Evolutionary conservation across 2,797 vertebrate species (phyloP).

Genomic region (Gymnodraco acuticeps): DNA sequence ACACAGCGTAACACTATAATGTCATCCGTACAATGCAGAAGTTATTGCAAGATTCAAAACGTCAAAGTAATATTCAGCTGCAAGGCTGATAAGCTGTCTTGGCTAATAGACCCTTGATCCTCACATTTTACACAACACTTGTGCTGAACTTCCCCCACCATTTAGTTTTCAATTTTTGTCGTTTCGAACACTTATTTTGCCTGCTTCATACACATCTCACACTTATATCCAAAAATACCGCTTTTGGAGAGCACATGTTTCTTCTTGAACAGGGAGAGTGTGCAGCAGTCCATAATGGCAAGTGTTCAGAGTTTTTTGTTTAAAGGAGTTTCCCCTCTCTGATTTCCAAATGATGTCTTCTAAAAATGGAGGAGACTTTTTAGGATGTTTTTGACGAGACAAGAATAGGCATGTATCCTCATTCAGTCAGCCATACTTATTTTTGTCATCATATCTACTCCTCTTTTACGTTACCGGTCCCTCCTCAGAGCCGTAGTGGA

Average conservation of each 20-base stretch:
- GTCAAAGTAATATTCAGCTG: conserved; percentile 43
- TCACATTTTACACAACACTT: conserved; percentile 22
- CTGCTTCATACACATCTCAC: neutral
- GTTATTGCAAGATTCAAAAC: conserved; percentile 4
- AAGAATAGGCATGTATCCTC: conserved; percentile 15
- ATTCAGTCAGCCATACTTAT: conserved; percentile 27
- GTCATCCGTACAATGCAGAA: conserved; percentile 13
- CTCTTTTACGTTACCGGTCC: neutral
- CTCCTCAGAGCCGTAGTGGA: conserved; percentile 89
- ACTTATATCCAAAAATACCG: conserved; percentile 12
- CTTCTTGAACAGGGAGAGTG: conserved; percentile 10
- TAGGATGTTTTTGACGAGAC: conserved; percentile 28
- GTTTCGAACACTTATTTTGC: conserved; percentile 13
- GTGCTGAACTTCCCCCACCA: neutral
- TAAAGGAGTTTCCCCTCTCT: conserved; percentile 5
- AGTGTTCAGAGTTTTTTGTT: conserved; percentile 20
- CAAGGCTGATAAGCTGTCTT: conserved; percentile 48
- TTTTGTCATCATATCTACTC: neutral
- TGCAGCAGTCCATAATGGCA: neutral
- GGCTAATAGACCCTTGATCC: conserved; percentile 15
- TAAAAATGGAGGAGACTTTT: conserved; percentile 22
- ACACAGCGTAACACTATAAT: conserved; percentile 5
- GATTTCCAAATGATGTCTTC: conserved; percentile 28
- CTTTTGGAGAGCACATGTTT: conserved; percentile 6
- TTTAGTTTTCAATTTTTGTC: neutral